Conservation (phyloP, 2,888 invertebrate genomes). For the Macrophya alboannulata region DNA sequence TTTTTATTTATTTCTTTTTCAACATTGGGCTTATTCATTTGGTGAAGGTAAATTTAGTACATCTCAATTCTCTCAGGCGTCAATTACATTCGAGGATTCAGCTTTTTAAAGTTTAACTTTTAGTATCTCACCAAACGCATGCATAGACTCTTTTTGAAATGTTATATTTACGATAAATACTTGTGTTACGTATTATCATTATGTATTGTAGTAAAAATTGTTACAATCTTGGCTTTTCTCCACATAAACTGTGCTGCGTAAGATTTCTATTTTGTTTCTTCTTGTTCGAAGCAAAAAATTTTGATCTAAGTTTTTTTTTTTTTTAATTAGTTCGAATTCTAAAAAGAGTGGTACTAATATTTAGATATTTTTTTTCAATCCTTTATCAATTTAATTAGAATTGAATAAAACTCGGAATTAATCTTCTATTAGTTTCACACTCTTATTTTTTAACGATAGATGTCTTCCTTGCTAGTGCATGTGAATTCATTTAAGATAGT, state of each 20-base stretch:
- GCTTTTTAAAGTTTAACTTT: neutral
- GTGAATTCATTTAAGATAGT: neutral
- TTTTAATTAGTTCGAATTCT: no score
- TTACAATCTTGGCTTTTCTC: no score
- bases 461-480: neutral
- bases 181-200: neutral
- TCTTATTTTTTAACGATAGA: no score
- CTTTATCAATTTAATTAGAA: no score
- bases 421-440: no score
- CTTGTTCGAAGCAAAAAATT: no score
- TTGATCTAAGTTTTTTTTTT: no score
- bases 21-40: constrained; percentile 49
- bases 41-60: constrained; percentile 43
- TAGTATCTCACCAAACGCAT: neutral
- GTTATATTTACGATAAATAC: neutral
- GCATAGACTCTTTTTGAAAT: neutral
- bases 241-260: no score
- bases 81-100: neutral
- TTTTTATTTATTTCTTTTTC: constrained; percentile 57
- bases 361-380: no score
- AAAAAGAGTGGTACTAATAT: no score
- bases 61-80: neutral
- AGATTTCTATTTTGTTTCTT: neutral
- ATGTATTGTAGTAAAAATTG: neutral
- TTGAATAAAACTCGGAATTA: no score